phyloP scores from a whole-genome alignment of 1,140 invertebrate genomes.

The Stegodyphus dumicola region DNA sequence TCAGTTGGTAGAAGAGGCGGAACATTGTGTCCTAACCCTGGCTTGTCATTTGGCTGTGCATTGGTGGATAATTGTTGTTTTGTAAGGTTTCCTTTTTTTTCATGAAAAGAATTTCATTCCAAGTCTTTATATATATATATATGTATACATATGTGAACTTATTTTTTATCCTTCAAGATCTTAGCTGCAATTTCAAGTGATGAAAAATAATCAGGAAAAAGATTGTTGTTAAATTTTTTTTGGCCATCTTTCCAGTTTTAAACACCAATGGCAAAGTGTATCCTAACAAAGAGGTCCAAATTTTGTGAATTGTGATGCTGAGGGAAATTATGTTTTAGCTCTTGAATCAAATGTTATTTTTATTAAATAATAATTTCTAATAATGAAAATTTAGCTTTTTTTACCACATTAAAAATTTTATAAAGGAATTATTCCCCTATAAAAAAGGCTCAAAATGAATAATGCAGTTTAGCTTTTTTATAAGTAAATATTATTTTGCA shows the following conservation, averaged over 20 bases:
- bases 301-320: background rate
- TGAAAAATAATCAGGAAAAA: too few species aligned
- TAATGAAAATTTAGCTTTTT: background rate
- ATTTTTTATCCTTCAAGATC: background rate
- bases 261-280: background rate
- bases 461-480: too few species aligned
- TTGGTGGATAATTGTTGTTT: slow-evolving; percentile 31
- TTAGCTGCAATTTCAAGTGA: too few species aligned
- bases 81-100: background rate
- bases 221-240: too few species aligned
- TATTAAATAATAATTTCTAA: background rate
- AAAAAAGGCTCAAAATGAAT: too few species aligned
- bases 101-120: slow-evolving; percentile 36
- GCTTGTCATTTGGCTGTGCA: slow-evolving; percentile 5
- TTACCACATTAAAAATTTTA: background rate
- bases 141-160: slow-evolving; percentile 23
- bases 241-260: background rate
- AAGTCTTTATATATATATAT: slow-evolving; percentile 19
- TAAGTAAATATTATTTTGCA: background rate
- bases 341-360: slow-evolving; percentile 3
- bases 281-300: slow-evolving; percentile 11
- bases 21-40: background rate
- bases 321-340: slow-evolving; percentile 7
- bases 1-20: background rate
- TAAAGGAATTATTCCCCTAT: too few species aligned